Base-by-base conservation (phyloP, 1,140 invertebrate species). In the Metopolophium dirhodum region DNA sequence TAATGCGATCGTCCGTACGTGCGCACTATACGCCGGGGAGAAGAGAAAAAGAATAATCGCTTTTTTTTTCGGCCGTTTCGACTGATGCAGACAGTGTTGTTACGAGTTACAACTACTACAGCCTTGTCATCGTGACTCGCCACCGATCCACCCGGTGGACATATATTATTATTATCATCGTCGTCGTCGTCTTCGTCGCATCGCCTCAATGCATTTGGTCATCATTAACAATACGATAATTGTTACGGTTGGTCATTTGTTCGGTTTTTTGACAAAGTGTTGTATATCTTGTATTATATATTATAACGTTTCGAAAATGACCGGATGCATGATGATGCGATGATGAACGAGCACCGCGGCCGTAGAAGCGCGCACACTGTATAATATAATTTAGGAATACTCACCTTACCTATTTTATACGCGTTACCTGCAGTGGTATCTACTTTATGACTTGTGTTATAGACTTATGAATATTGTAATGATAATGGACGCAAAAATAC, bases 101-200 rank as follows among this genome's bases (percentile, higher is more conserved):
- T 87, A 26, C 18, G n/a, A 77, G 30, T n/a, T n/a, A 37, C 20
- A 1, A 20, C 11, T 82, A 37, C 49, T 89, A 57, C 20, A 90
- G 88, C 88, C 54, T 26, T 41, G 88, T 90, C 88, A 90, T 30
- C 49, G 88, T 90, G 88, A 90, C 88, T 90, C 51, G 30, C 30
- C 57, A 3, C 30, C 35, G 9, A 51, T 51, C 49, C 47, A 22
- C 88, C 51, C 88, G 88, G 88, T 57, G 87, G 87, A 57, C 87
- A 57, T 37, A 3, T 41, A 41, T 41, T 41, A 57, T 54, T 57
- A 89, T 57, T 57, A 57, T 89, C 11, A 54, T 37, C 2, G 14
- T 30, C 26, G 57, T 30, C 61, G 61, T n/a, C 9, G 61, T 30
- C 61, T 30, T n/a, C 61, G 61, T 77, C 61, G 61, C 26, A 18